Percentiles rank a stretch among this genome's conserved stretches.
phyloP scores from a whole-genome alignment of 2,888 invertebrate species.

The Cryptophagus acutangulus region DNA sequence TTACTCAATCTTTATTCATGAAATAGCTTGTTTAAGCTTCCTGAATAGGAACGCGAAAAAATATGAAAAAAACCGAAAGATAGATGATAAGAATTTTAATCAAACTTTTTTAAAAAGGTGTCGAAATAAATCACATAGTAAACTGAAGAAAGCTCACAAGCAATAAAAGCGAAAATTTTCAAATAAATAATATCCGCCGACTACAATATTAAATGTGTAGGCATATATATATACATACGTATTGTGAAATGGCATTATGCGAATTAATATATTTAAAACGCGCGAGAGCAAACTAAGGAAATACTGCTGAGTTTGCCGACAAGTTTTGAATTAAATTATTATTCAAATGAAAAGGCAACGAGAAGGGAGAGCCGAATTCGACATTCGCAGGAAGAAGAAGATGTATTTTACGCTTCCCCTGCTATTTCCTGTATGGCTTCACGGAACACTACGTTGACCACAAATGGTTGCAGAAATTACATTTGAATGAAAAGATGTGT shows the following conservation, averaged over 20 bases:
- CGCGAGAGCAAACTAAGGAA: conserved; percentile 39
- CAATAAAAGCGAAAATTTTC: too few relatives aligned
- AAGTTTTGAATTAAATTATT: conserved; percentile 43
- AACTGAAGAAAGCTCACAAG: too few relatives aligned
- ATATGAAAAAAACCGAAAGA: too few relatives aligned
- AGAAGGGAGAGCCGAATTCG: conserved; percentile 23
- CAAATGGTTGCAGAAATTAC: conserved; percentile 38
- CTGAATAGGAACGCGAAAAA: too few relatives aligned
- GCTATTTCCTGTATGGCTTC: conserved; percentile 36
- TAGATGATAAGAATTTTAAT: too few relatives aligned
- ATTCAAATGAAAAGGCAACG: conserved; percentile 41
- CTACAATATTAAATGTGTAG: not conserved
- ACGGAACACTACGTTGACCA: conserved; percentile 38
- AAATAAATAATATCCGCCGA: too few relatives aligned
- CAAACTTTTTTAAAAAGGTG: too few relatives aligned
- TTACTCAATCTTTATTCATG: too few relatives aligned
- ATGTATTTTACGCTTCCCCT: conserved; percentile 41
- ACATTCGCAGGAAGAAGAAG: conserved; percentile 35
- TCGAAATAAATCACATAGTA: too few relatives aligned
- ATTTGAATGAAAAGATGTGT: conserved; percentile 38
- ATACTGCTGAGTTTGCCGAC: conserved; percentile 34
- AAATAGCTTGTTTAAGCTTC: too few relatives aligned
- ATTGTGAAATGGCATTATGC: too few relatives aligned
- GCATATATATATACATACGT: not conserved
- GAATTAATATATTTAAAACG: conserved; percentile 41